Conservation (phyloP, 2,113 vertebrate species). For the Nesoenas mayeri region DNA sequence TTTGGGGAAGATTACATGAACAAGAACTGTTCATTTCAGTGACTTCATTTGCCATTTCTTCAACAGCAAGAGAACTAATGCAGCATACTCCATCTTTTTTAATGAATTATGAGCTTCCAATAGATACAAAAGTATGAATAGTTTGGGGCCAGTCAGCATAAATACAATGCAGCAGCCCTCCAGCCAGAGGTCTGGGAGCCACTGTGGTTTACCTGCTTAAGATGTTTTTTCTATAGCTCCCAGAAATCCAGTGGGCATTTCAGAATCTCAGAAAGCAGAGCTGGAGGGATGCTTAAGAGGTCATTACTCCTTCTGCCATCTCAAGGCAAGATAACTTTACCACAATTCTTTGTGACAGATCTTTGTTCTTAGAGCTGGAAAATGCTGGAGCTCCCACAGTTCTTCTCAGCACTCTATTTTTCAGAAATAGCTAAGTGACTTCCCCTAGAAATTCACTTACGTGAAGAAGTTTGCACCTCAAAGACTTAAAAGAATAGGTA, state of each 20-base stretch:
- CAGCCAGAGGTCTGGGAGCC: not conserved
- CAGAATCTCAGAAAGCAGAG: not conserved
- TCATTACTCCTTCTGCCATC: not conserved
- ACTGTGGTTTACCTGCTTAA: not conserved
- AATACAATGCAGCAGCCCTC: not conserved
- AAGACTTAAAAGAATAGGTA: not conserved
- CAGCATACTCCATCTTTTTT: not conserved
- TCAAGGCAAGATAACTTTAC: not conserved
- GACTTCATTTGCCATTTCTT: not conserved
- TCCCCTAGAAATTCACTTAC: not conserved
- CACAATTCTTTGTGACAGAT: not conserved
- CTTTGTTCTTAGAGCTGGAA: not conserved
- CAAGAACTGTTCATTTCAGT: not conserved
- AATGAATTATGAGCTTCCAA: not conserved
- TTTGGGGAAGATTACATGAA: not conserved
- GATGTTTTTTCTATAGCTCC: not conserved
- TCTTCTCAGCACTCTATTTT: not conserved
- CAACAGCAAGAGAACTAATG: not conserved
- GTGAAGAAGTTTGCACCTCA: not conserved
- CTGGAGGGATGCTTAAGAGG: not conserved
- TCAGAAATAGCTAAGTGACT: not conserved
- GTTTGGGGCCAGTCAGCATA: not conserved
- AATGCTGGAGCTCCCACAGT: not conserved
- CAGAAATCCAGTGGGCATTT: not conserved
- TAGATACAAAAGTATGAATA: not conserved